Conservation (phyloP, 2,888 invertebrate species). For the Timema cristinae region DNA sequence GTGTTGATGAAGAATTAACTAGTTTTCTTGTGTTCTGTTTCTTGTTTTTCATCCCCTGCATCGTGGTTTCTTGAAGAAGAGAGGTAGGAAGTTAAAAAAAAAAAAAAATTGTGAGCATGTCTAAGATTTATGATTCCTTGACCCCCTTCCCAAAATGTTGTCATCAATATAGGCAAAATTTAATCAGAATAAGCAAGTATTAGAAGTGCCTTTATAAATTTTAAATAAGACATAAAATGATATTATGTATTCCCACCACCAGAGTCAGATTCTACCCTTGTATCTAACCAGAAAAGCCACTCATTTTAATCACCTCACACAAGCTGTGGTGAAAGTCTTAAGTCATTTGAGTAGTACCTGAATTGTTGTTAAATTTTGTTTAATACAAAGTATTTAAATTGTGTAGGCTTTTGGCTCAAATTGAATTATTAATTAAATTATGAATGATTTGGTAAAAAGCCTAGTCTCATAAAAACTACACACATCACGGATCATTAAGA, state of each 20-base stretch:
- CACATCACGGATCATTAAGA: too few relatives aligned
- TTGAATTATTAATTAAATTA: too few relatives aligned
- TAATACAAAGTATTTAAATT: too few relatives aligned
- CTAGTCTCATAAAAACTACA: too few relatives aligned
- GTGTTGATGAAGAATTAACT: conserved; percentile 17
- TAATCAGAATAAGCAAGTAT: conserved; percentile 23
- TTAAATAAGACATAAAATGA: conserved; percentile 10
- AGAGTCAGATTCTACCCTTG: neutral
- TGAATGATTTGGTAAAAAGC: too few relatives aligned
- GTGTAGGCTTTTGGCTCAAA: too few relatives aligned
- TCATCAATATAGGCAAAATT: conserved; percentile 26
- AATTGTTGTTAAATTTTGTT: too few relatives aligned
- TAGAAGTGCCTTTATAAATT: conserved; percentile 26
- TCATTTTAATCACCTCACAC: too few relatives aligned
- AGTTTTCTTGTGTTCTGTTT: conserved; percentile 26
- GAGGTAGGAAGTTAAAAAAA: conserved; percentile 11
- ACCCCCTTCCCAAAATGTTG: conserved; percentile 31
- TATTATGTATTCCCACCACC: conserved; percentile 17
- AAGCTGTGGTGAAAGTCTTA: too few relatives aligned
- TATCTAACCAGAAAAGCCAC: too few relatives aligned
- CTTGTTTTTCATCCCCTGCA: conserved; percentile 27
- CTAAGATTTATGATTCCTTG: conserved; percentile 29
- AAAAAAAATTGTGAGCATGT: conserved; percentile 9
- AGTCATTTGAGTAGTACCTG: too few relatives aligned
- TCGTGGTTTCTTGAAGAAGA: conserved; percentile 25